Evolutionary conservation across 2,888 invertebrate species (phyloP), one percentile per base, ranked within the genome.

Genomic region (Serrognathus titanus): DNA sequence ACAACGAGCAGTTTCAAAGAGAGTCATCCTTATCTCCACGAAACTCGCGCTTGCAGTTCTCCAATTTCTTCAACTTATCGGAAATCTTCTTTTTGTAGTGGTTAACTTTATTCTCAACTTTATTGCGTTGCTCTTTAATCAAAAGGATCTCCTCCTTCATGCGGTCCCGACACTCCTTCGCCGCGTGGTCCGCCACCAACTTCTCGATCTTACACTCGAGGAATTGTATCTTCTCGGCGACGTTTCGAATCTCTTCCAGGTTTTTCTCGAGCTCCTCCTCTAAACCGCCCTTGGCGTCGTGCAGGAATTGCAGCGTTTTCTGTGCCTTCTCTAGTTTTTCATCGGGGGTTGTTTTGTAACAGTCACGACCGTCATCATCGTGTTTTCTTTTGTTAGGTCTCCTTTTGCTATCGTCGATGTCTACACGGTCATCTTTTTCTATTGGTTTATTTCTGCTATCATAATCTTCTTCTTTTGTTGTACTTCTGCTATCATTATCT

Each of bases 171-270:
- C 51, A 51, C 16, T 57, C 56, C 13, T 57, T 41, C 12, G 47
- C 48, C 20, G 51, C 51, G 37, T 45, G 45, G n/a, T 20, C 13
- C 2, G 50, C 39, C 11, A 53, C 41, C 37, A 58, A 20, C 35
- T 53, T 53, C 13, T 58, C 58, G 36, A 58, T 51, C 37, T 45
- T 46, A 20, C 53, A 53, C 35, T 58, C 58, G 12, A 58, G 20
- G 5, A 51, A 37, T 10, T 12, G 46, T 7, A 51, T 58, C 5
- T 47, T 41, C 1, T 43, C 47, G 24, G 53, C 51, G 50, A 58
- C 35, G 20, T 46, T 45, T 36, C 51, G 43, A 36, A 58, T 58
- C 3, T 53, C 58, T 12, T 51, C 46, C 36, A 58, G 20, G 12
- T 47, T 50, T 40, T 48, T 50, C 9, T 54, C 53, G 35, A 58